These are phyloP conservation scores for Rhineura floridana DNA, from an alignment of 2,113 vertebrate genomes.

Conservation along the genomic window DNA sequence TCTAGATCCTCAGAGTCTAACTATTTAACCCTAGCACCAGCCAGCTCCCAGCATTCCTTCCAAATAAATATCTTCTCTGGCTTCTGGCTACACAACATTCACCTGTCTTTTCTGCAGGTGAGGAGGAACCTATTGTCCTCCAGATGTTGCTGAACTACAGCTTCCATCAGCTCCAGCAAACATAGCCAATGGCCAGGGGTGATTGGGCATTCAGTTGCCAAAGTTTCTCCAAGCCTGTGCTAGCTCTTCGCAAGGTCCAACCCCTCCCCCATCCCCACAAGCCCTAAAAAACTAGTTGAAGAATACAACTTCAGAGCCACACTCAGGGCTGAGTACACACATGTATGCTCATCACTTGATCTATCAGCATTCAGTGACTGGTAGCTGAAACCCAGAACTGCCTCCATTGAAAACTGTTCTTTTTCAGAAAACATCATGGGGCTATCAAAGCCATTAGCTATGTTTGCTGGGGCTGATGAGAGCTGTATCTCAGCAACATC, in stretches of 20 bases:
- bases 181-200: no score
- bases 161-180: no score
- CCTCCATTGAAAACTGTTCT: not conserved
- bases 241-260: not conserved
- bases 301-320: not conserved
- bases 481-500: no score
- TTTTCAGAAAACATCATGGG: not conserved
- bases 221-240: no score
- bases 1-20: not conserved
- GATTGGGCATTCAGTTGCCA: no score
- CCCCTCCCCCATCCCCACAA: not conserved
- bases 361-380: not conserved
- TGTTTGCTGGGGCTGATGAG: no score
- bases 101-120: not conserved
- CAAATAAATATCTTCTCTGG: not conserved
- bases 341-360: not conserved
- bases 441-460: not conserved
- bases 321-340: not conserved
- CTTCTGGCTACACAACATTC: not conserved
- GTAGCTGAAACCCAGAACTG: not conserved
- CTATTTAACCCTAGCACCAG: not conserved
- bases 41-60: not conserved
- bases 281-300: not conserved
- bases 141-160: no score
- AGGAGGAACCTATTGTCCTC: no score